These are phyloP conservation scores for Crotalus horridus DNA, from an alignment of 2,113 vertebrate species.

Conservation along the genomic window DNA sequence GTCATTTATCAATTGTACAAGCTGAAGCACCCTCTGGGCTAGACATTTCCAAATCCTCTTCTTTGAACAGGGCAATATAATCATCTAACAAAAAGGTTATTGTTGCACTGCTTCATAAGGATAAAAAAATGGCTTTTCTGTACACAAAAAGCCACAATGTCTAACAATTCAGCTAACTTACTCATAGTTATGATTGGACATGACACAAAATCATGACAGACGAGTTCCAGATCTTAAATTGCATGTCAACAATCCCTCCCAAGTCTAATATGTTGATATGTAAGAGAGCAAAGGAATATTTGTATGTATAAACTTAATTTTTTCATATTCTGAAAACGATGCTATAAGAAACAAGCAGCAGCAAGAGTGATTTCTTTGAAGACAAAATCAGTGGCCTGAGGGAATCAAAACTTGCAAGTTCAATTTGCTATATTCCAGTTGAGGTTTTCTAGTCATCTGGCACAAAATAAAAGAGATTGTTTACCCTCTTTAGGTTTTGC, in stretches of 20 bases:
- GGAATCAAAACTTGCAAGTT: slow-evolving; percentile 24
- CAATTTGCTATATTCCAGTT: slow-evolving; percentile 51
- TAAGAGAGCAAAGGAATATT: slow-evolving; percentile 26
- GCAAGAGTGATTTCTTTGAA: slow-evolving; percentile 51
- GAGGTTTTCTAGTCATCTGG: slow-evolving; percentile 63
- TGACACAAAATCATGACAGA: neutral
- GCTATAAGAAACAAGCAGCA: slow-evolving; percentile 42
- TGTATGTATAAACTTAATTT: slow-evolving; percentile 11
- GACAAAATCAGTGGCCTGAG: slow-evolving; percentile 43
- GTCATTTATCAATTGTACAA: neutral
- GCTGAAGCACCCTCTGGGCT: neutral
- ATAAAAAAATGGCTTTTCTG: neutral
- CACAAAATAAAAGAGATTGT: slow-evolving; percentile 55
- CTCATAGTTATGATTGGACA: neutral
- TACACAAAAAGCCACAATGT: neutral
- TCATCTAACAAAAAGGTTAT: neutral
- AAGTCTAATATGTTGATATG: slow-evolving; percentile 21
- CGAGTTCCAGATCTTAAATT: neutral
- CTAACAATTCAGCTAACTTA: neutral
- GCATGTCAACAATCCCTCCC: neutral
- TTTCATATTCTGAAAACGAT: slow-evolving; percentile 33
- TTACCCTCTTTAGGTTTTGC: slow-evolving; percentile 65
- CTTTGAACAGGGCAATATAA: neutral
- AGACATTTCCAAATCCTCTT: neutral
- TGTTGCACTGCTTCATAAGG: neutral